Base-by-base conservation (phyloP, 2,113 vertebrate species). In the Oreochromis niloticus region DNA sequence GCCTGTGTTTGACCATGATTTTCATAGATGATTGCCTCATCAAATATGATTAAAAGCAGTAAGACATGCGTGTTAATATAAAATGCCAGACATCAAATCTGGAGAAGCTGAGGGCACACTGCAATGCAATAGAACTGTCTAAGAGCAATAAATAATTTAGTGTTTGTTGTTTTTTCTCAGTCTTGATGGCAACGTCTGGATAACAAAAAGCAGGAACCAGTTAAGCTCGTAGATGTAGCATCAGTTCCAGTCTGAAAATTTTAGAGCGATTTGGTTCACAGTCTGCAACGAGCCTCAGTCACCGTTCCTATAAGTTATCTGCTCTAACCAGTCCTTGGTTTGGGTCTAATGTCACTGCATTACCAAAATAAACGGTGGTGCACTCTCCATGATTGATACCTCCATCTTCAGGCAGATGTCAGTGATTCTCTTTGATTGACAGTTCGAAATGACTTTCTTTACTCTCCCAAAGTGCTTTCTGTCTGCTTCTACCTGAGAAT, bases 401-500 rank as follows among this genome's bases (percentile, higher is more conserved):
- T 93, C 82, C 81, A 89, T 92, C 88, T 79, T 39, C 55, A 34
- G 80, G 90, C 63, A 91, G 93, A 92, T 94, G 89, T 91, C 91
- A 87, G 87, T 48, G 85, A 85, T 88, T 89, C 79, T 57, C 75
- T 82, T 86, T 95, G 95, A 96, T 56, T 95, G 95, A 95, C 93
- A 94, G 93, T 52, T 89, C 88, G 32, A 94, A 95, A 96, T 95
- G 86, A 93, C 94, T 94, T 95, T 90, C 93, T 94, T 93, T 88
- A 92, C 91, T 94, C 91, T 93, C 84, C 81, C 82, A 85, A 88
- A 93, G 90, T 93, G 93, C 83, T 91, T 92, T 87, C 85, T 88
- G 92, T 92, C 89, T 85, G 78, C 90, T 86, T 90, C 87, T 92
- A 95, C 92, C 92, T 91, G 80, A 90, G 89, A 92, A 90, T 86